Conservation (phyloP, 2,797 vertebrate genomes). For the Choloepus didactylus region DNA sequence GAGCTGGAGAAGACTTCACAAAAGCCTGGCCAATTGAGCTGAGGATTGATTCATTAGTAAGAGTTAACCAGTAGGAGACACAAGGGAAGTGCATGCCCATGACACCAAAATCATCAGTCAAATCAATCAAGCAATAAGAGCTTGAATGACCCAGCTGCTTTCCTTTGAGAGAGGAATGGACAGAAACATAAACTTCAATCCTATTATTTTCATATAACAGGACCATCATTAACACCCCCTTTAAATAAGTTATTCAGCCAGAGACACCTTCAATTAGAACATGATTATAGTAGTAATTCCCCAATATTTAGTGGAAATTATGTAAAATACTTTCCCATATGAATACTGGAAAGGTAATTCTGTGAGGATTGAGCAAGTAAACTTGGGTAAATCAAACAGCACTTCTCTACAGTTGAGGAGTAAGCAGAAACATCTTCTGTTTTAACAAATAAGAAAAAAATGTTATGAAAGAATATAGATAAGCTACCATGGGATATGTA, state of each 20-base stretch:
- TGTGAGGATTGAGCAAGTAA: background rate
- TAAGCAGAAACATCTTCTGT: background rate
- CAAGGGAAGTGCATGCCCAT: background rate
- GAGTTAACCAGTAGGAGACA: background rate
- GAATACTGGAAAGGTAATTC: conserved; percentile 4
- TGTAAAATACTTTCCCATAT: background rate
- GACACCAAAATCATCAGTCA: background rate
- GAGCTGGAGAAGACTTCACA: background rate
- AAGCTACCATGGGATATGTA: background rate
- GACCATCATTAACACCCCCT: background rate
- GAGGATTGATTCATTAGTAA: accelerated
- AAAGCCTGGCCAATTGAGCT: background rate
- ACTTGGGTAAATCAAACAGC: background rate
- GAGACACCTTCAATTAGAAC: background rate
- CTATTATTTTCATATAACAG: background rate
- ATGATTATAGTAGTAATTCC: background rate
- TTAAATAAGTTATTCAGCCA: background rate
- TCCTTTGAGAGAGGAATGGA: background rate
- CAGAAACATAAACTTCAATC: background rate
- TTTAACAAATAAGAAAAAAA: background rate
- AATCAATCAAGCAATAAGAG: background rate
- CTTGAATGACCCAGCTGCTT: background rate
- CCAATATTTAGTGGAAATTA: background rate
- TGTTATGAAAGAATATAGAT: background rate
- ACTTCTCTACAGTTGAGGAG: background rate